Evolutionary conservation across 2,113 vertebrate genomes (phyloP).

Genomic region (Pionites leucogaster): DNA sequence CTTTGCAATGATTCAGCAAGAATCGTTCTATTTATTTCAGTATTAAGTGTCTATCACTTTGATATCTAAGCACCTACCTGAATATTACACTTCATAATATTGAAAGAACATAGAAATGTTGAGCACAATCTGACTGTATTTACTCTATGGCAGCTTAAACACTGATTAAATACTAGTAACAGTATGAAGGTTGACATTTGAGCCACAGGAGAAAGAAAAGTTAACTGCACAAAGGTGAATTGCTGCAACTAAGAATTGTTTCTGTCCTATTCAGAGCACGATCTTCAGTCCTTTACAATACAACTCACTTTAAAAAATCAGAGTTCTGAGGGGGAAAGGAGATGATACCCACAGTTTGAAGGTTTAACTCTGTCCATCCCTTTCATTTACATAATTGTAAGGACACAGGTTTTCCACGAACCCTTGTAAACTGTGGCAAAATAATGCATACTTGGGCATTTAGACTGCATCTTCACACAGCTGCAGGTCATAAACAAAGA

Average conservation of each 20-base stretch:
- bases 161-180: constrained; percentile 31
- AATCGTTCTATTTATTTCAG: constrained; percentile 52
- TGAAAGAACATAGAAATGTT: constrained; percentile 42
- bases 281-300: not conserved
- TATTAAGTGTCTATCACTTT: constrained; percentile 65
- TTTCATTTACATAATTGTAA: not conserved
- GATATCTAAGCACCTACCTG: constrained; percentile 54
- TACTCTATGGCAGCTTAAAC: constrained; percentile 43
- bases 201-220: not conserved
- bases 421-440: not conserved
- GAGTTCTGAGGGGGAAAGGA: constrained; percentile 1
- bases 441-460: not conserved
- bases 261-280: not conserved
- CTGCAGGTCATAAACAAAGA: constrained; percentile 47
- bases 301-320: not conserved
- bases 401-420: not conserved
- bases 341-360: not conserved
- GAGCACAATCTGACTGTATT: constrained; percentile 40
- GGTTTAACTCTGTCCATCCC: not conserved
- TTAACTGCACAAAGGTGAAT: constrained; percentile 10
- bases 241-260: not conserved
- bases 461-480: not conserved
- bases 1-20: not conserved
- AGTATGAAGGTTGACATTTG: constrained; percentile 2
- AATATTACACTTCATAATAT: constrained; percentile 46